Conservation (phyloP, 2,888 invertebrate species). For the Ferrisia virgata region DNA sequence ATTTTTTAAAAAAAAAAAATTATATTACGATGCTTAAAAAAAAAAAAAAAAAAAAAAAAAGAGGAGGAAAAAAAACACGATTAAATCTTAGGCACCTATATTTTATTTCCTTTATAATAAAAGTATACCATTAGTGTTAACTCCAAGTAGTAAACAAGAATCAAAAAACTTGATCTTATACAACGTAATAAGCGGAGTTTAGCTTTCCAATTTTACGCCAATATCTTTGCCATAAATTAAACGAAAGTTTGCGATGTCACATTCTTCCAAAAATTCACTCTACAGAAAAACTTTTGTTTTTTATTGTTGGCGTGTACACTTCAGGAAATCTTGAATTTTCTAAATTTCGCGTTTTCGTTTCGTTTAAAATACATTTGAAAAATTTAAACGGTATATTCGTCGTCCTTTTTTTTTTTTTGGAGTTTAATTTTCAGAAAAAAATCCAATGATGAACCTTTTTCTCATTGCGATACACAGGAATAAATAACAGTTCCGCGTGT, state of each 20-base stretch:
- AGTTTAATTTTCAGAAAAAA: neutral
- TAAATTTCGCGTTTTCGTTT: neutral
- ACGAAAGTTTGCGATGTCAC: neutral
- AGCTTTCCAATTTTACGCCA: conserved; percentile 26
- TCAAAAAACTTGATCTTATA: conserved; percentile 1
- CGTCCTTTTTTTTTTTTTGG: neutral
- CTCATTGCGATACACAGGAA: neutral
- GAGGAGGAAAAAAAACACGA: neutral
- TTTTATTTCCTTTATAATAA: conserved; percentile 3
- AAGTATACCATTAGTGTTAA: neutral
- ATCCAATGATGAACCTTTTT: neutral
- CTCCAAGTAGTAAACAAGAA: neutral
- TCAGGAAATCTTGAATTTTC: neutral
- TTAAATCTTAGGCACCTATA: no score
- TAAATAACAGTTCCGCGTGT: neutral
- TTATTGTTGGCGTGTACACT: neutral
- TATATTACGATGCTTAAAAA: no score
- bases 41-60: neutral
- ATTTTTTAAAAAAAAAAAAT: no score
- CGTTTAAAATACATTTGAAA: neutral
- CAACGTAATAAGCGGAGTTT: neutral
- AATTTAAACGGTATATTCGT: neutral
- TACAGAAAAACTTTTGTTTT: neutral
- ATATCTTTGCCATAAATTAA: conserved; percentile 8
- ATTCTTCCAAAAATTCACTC: neutral